Percentiles rank a stretch among this genome's conserved stretches.
Evolutionary conservation across 2,888 invertebrate genomes (phyloP).

Genomic region (Macaria notata): DNA sequence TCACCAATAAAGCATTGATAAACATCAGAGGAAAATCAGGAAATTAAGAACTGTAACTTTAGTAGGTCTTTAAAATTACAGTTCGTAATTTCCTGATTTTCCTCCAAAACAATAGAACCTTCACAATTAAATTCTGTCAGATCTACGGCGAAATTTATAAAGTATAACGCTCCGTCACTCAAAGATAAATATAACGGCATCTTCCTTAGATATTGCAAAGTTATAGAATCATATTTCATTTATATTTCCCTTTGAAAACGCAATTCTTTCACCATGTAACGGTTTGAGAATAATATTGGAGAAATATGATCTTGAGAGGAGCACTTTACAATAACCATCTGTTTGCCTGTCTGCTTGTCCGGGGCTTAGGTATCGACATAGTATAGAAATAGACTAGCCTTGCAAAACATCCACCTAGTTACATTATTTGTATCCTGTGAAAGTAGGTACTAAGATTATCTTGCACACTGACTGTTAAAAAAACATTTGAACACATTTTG

Average conservation of each 20-base stretch:
- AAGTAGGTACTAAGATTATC: too few relatives aligned
- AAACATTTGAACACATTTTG: too few relatives aligned
- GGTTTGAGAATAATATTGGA: constrained; percentile 25
- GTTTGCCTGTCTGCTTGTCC: constrained; percentile 20
- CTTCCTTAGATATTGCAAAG: constrained; percentile 22
- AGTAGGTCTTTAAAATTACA: too few relatives aligned
- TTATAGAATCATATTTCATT: constrained; percentile 26
- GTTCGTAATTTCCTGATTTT: not conserved
- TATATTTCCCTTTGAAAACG: constrained; percentile 26
- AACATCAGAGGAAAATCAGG: too few relatives aligned
- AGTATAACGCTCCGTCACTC: constrained; percentile 17
- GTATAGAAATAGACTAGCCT: too few relatives aligned
- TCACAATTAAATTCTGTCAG: constrained; percentile 4
- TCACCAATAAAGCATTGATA: too few relatives aligned
- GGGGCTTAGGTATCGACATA: not conserved
- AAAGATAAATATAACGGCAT: constrained; percentile 22
- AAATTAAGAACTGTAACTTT: too few relatives aligned
- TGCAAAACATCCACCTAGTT: too few relatives aligned
- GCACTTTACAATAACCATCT: constrained; percentile 22
- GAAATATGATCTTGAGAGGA: constrained; percentile 21
- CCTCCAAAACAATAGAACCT: constrained; percentile 10
- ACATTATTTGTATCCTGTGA: too few relatives aligned
- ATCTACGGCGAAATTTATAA: constrained; percentile 13
- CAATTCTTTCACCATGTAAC: constrained; percentile 27
- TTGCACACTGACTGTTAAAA: too few relatives aligned